These are phyloP conservation scores for Ceratoteleas bidentatus DNA, from an alignment of 1,140 invertebrate species.

Conservation along the genomic window DNA sequence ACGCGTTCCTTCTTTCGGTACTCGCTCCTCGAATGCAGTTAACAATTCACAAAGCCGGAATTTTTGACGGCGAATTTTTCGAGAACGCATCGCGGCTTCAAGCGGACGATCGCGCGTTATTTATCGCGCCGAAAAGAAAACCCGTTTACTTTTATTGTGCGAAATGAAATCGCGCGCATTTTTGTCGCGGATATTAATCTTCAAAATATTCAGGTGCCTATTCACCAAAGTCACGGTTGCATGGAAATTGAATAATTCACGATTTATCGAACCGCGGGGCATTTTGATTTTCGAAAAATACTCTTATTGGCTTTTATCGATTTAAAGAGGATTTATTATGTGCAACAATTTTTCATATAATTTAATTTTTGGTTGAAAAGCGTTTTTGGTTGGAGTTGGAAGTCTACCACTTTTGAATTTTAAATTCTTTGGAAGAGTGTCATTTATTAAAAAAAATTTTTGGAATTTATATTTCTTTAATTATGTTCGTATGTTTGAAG, in stretches of 20 bases:
- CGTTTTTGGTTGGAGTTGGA: too few species aligned
- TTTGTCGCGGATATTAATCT: conserved; percentile 18
- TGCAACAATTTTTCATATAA: too few species aligned
- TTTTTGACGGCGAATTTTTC: background rate
- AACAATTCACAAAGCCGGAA: conserved; percentile 12
- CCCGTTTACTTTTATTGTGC: conserved; percentile 8
- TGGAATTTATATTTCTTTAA: too few species aligned
- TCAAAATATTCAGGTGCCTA: conserved; percentile 5
- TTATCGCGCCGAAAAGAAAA: conserved; percentile 4
- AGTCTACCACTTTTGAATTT: too few species aligned
- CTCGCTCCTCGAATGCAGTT: background rate
- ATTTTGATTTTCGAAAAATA: conserved; percentile 12
- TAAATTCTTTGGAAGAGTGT: too few species aligned
- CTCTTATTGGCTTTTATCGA: too few species aligned
- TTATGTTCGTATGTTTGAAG: too few species aligned
- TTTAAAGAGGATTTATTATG: too few species aligned
- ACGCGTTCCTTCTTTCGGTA: background rate
- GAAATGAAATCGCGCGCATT: background rate
- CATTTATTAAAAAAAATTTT: too few species aligned
- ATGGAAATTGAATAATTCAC: conserved; percentile 13
- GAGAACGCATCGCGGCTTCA: too few species aligned
- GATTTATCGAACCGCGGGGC: background rate
- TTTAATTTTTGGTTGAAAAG: too few species aligned
- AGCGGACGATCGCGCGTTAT: conserved; percentile 1
- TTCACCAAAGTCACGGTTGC: background rate